These are phyloP conservation scores for Oppia nitens DNA, from an alignment of 1,140 invertebrate species.

Conservation along the genomic window DNA sequence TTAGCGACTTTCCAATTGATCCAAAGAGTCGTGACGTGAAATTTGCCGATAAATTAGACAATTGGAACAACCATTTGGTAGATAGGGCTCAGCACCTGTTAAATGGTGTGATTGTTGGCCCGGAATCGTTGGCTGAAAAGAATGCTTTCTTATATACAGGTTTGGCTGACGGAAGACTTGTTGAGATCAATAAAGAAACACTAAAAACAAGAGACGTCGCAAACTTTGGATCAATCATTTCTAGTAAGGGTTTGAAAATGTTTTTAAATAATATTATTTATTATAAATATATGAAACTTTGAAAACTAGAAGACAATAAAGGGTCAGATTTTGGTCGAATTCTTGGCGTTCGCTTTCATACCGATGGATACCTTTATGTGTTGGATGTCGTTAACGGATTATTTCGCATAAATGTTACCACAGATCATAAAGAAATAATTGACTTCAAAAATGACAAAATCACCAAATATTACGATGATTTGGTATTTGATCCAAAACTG, in stretches of 20 bases:
- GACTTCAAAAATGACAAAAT: constrained; percentile 11
- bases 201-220: neutral
- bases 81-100: constrained; percentile 43
- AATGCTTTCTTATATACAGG: constrained; percentile 47
- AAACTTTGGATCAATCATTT: constrained; percentile 1
- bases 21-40: constrained; percentile 10
- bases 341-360: constrained; percentile 49
- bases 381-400: constrained; percentile 63
- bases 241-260: constrained; percentile 15
- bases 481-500: constrained; percentile 39
- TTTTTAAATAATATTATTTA: neutral
- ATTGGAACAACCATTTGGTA: constrained; percentile 16
- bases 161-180: constrained; percentile 49
- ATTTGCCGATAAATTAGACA: too few relatives aligned
- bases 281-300: too few relatives aligned
- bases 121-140: constrained; percentile 48
- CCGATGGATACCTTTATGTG: constrained; percentile 50
- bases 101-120: constrained; percentile 41
- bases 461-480: constrained; percentile 10
- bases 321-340: constrained; percentile 48
- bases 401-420: constrained; percentile 53
- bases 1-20: constrained; percentile 12
- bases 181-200: constrained; percentile 16
- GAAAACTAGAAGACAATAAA: too few relatives aligned
- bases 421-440: constrained; percentile 29